Evolutionary conservation across 1,140 invertebrate genomes (phyloP).

Genomic region (Zaprionus taronus): DNA sequence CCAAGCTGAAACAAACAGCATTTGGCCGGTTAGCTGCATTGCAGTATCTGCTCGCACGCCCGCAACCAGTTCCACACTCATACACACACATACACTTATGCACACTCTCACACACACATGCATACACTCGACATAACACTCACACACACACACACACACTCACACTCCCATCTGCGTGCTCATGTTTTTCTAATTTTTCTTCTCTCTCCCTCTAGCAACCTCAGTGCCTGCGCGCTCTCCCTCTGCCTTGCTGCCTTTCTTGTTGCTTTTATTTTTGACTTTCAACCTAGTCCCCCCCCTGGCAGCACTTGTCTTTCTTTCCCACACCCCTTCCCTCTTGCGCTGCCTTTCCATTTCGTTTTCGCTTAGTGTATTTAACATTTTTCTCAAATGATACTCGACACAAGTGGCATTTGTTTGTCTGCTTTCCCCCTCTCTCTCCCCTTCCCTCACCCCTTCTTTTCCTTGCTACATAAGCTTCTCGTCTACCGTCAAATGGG

Average conservation of each 20-base stretch:
- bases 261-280: constrained; percentile 70
- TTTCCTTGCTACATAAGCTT: constrained; percentile 31
- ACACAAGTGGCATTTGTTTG: constrained; percentile 73
- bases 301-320: neutral
- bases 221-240: neutral
- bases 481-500: constrained; percentile 56
- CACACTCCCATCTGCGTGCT: neutral
- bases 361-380: constrained; percentile 78
- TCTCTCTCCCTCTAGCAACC: constrained; percentile 3
- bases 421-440: constrained; percentile 20
- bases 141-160: neutral
- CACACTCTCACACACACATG: neutral
- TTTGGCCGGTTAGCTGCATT: constrained; percentile 52
- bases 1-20: constrained; percentile 48
- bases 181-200: constrained; percentile 49
- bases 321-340: constrained; percentile 1
- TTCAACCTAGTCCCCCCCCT: constrained; percentile 53
- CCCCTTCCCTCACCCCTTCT: neutral
- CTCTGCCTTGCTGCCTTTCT: constrained; percentile 44
- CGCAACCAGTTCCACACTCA: neutral
- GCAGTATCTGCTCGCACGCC: constrained; percentile 24
- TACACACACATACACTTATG: neutral
- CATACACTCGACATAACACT: neutral
- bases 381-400: constrained; percentile 79
- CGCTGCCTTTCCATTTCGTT: constrained; percentile 32